Evolutionary conservation across 2,888 invertebrate species (phyloP), one percentile per base, ranked within the genome.

Genomic region (Myathropa florea): DNA sequence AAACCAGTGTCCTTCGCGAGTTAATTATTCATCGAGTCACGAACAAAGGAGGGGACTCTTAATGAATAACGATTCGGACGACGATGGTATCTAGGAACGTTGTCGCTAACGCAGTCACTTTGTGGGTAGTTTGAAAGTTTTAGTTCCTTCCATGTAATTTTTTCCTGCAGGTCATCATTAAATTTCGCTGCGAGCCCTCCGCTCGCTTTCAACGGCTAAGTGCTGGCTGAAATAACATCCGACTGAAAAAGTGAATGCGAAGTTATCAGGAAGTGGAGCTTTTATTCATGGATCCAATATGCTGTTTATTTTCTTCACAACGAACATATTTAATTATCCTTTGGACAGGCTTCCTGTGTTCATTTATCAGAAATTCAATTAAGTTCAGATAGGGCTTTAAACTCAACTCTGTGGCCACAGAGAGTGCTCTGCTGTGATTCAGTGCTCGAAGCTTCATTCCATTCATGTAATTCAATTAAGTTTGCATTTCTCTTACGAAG

Each of bases 11-110:
- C 46, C 46, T 46, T 46, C 18, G 46, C 46, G 46, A n/a, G 7
- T 46, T 46, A 46, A 46, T 46, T 46, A 46, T 77, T 68, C 77
- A 68, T 24, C 21, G 9, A 77, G 68, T 68, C 67, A 77, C 77
- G 68, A 55, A 61, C 68, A 77, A 68, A 39, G 77, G 61, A 61
- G 46, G 46, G 18, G 6, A 68, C 59, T 68, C 61, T 55, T 55
- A 77, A 68, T 68, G 61, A 77, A 77, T 24, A 55, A 55, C 61
- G 68, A 55, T 61, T 61, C 30, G 61, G 61, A 53, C 60, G 18
- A 46, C 53, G 10, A 2, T 12, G 12, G 12, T 33, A 33, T 33
- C 33, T 33, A 30, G 30, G 33, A 33, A 33, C 18, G 7, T 46
- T n/a, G 6, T 46, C 46, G 46, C 46, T 46, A 18, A 46, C 18